Conservation (phyloP, 2,888 invertebrate species). For the Plebejus argus region DNA sequence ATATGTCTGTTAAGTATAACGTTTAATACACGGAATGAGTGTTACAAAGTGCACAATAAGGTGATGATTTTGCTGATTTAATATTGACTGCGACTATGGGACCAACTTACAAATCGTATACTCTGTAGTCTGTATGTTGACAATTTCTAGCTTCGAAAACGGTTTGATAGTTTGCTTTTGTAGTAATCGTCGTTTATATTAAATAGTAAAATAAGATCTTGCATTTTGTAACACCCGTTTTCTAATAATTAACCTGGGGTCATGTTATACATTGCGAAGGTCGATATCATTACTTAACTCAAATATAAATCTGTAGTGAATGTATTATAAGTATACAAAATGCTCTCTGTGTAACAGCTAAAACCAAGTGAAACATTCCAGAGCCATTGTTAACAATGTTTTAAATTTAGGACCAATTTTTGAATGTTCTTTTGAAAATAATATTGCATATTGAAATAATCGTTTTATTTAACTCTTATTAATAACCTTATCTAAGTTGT, state of each 20-base stretch:
- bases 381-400: constrained; percentile 80
- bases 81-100: constrained; percentile 11
- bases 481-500: neutral
- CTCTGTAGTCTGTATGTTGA: neutral
- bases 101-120: constrained; percentile 21
- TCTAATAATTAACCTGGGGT: neutral
- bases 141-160: constrained; percentile 14
- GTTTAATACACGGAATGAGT: neutral
- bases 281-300: constrained; percentile 24
- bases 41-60: neutral
- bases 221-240: neutral
- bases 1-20: neutral
- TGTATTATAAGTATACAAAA: constrained; percentile 46
- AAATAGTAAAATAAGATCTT: neutral
- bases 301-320: constrained; percentile 24
- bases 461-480: constrained; percentile 45
- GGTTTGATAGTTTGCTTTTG: constrained; percentile 22
- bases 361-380: constrained; percentile 75
- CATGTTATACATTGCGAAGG: constrained; percentile 26
- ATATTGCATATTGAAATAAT: constrained; percentile 76
- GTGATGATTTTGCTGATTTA: neutral
- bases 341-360: constrained; percentile 66
- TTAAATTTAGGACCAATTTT: constrained; percentile 81
- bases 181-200: constrained; percentile 2
- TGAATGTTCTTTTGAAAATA: constrained; percentile 80